Percentiles rank a stretch among this genome's conserved stretches.
Conservation (phyloP, 2,888 invertebrate species). For the Pachymerium ferrugineum region DNA sequence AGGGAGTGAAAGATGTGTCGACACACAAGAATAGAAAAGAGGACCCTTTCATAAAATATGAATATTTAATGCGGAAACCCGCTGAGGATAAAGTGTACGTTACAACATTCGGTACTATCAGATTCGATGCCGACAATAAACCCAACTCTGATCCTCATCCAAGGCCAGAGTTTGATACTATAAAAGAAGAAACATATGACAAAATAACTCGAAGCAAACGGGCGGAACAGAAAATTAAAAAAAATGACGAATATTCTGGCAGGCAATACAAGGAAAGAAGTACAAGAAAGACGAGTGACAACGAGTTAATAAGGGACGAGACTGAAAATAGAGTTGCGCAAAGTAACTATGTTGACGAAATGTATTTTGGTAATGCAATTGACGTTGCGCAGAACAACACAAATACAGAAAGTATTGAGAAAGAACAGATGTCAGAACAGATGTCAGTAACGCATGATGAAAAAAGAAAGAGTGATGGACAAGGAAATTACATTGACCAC, state of each 20-base stretch:
- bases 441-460: background rate
- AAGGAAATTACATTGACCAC: background rate
- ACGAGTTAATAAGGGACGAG: background rate
- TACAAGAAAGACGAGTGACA: background rate
- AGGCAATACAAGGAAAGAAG: background rate
- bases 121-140: constrained; percentile 1
- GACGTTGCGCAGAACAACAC: background rate
- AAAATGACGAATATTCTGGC: background rate
- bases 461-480: background rate
- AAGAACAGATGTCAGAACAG: background rate
- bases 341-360: background rate
- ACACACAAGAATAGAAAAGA: background rate
- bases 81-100: background rate
- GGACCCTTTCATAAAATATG: constrained; percentile 1
- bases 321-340: background rate
- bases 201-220: background rate
- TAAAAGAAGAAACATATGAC: background rate
- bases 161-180: background rate
- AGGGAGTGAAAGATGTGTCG: background rate
- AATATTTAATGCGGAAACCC: background rate
- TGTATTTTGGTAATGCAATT: background rate
- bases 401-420: background rate
- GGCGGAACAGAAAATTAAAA: background rate
- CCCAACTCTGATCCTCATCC: background rate
- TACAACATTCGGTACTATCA: background rate